phyloP scores from a whole-genome alignment of 2,113 vertebrate species.

The Prionailurus viverrinus region DNA sequence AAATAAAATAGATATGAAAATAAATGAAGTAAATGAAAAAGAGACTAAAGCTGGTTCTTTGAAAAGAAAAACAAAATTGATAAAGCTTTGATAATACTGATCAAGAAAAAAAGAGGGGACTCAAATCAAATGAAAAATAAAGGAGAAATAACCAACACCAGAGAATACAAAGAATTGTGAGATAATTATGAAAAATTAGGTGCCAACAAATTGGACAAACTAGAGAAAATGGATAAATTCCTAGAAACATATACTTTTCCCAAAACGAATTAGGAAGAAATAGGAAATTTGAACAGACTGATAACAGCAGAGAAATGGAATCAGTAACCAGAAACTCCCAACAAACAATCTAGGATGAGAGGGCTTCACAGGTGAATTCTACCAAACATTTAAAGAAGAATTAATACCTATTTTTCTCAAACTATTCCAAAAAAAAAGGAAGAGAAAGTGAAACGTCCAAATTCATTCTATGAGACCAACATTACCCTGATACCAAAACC shows the following conservation, averaged over 20 bases:
- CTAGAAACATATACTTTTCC: background rate
- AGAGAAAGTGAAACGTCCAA: background rate
- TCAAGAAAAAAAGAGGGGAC: background rate
- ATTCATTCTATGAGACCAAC: background rate
- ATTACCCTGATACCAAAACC: background rate
- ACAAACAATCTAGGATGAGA: background rate
- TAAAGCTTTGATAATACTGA: background rate
- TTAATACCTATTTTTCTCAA: background rate
- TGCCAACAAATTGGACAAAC: background rate
- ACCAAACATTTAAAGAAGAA: background rate
- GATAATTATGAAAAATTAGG: background rate
- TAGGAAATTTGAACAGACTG: background rate
- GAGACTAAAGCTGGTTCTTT: background rate
- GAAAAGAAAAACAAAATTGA: background rate
- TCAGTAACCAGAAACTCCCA: background rate
- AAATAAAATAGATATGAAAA: background rate
- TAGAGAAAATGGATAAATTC: background rate
- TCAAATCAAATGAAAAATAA: background rate
- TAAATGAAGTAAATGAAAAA: background rate
- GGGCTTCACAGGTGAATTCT: background rate
- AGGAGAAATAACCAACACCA: background rate
- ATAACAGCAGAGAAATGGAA: background rate
- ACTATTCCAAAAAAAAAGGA: background rate
- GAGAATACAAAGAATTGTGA: background rate
- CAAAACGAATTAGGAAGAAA: background rate